Percentiles rank a stretch among this genome's conserved stretches.
Conservation (phyloP, 2,113 vertebrate genomes). For the Spermophilus dauricus region DNA sequence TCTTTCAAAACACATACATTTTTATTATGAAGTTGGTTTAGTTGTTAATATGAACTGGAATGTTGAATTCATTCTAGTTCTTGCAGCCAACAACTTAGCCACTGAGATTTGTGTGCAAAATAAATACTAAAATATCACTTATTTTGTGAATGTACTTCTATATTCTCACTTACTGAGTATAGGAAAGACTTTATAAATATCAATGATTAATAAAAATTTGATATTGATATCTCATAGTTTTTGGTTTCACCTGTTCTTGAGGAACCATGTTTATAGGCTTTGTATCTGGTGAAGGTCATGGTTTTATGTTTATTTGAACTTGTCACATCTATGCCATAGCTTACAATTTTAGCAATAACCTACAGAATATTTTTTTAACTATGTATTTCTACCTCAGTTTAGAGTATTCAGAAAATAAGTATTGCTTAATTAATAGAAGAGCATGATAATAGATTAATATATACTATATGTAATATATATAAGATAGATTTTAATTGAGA, state of each 20-base stretch:
- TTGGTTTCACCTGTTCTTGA: not conserved
- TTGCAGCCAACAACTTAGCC: not conserved
- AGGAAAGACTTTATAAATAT: not conserved
- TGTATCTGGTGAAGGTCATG: not conserved
- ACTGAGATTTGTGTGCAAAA: not conserved
- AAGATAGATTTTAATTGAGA: constrained; percentile 15
- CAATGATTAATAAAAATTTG: not conserved
- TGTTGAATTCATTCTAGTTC: not conserved
- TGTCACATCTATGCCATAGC: not conserved
- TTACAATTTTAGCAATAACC: constrained; percentile 20
- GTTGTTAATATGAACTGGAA: not conserved
- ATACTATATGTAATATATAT: not conserved
- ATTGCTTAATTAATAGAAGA: constrained; percentile 22
- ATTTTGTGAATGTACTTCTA: not conserved
- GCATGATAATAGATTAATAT: not conserved
- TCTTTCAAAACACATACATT: not conserved
- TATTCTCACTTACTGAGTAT: constrained; percentile 11
- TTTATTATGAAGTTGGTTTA: not conserved
- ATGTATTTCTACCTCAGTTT: not conserved
- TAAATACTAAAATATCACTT: not conserved
- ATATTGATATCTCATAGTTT: not conserved
- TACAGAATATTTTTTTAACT: constrained; percentile 15
- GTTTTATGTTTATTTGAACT: constrained; percentile 25
- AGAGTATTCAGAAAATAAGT: not conserved
- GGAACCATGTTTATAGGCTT: not conserved